phyloP scores from a whole-genome alignment of 2,888 invertebrate species.

The Hemicrepidius hirtus region DNA sequence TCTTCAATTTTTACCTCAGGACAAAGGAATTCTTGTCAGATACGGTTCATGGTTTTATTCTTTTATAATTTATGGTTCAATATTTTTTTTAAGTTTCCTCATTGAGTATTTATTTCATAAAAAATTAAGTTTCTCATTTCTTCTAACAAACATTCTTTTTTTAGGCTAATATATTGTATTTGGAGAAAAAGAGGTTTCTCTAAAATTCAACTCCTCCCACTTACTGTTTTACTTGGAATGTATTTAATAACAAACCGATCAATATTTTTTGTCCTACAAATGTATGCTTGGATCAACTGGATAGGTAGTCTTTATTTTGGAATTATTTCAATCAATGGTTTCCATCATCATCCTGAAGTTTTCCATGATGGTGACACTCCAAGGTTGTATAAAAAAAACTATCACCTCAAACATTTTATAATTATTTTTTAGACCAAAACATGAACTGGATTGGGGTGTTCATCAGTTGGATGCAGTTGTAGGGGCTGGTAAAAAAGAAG shows the following conservation, averaged over 20 bases:
- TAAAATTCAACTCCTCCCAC: constrained; percentile 48
- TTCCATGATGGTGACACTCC: constrained; percentile 85
- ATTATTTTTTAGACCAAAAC: constrained; percentile 57
- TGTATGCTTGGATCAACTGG: constrained; percentile 76
- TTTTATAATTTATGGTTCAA: constrained; percentile 48
- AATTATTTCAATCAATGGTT: constrained; percentile 80
- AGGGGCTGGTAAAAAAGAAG: constrained; percentile 82
- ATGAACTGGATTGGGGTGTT: constrained; percentile 82
- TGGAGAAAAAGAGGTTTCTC: constrained; percentile 10
- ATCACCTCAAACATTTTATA: too few relatives aligned
- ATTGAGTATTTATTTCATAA: constrained; percentile 45
- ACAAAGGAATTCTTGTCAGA: constrained; percentile 68
- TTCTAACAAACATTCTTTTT: too few relatives aligned
- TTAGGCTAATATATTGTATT: not conserved
- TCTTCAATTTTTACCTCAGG: constrained; percentile 77
- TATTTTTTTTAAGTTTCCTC: constrained; percentile 50
- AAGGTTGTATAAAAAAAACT: constrained; percentile 68
- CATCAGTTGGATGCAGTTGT: constrained; percentile 84
- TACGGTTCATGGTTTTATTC: constrained; percentile 52
- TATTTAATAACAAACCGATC: constrained; percentile 62
- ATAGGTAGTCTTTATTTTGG: constrained; percentile 77
- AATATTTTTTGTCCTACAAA: constrained; percentile 66
- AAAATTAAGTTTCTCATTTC: not conserved
- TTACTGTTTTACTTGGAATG: constrained; percentile 56
- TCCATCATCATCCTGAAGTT: constrained; percentile 85